These are phyloP conservation scores for Pitangus sulphuratus DNA, from an alignment of 2,797 vertebrate genomes.

Conservation along the genomic window DNA sequence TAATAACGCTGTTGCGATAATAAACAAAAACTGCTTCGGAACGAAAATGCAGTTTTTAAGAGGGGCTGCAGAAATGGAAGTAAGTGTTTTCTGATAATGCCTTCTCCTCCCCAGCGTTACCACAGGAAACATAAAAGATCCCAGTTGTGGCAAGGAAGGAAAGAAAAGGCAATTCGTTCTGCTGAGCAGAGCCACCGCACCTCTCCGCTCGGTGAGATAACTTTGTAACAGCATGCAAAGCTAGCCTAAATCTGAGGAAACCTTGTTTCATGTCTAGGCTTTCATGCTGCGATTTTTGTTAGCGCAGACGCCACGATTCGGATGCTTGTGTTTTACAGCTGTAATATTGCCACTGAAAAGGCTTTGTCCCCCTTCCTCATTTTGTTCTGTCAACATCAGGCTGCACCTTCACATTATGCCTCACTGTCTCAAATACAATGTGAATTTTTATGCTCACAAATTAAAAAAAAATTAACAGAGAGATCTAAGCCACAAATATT, in stretches of 20 bases:
- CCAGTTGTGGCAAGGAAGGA: not conserved
- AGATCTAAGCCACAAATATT: not conserved
- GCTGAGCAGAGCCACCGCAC: not conserved
- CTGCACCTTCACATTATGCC: not conserved
- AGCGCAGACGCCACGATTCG: not conserved
- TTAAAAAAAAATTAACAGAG: not conserved
- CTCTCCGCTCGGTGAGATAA: not conserved
- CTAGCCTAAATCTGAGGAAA: not conserved
- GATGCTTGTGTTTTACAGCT: conserved; percentile 37
- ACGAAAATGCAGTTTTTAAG: not conserved
- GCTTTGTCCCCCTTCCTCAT: conserved; percentile 11
- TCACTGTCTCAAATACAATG: not conserved
- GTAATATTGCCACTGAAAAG: not conserved
- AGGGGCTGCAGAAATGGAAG: not conserved
- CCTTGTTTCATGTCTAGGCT: not conserved
- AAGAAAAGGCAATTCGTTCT: conserved; percentile 21
- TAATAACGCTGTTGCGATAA: conserved; percentile 9
- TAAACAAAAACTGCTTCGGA: conserved; percentile 22
- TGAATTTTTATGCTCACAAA: not conserved
- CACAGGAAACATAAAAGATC: conserved; percentile 20
- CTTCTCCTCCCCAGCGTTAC: conserved; percentile 1
- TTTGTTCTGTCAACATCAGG: not conserved
- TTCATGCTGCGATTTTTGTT: conserved; percentile 18
- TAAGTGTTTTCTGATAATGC: not conserved
- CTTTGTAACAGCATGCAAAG: not conserved